phyloP scores from a whole-genome alignment of 1,140 invertebrate species.

The Tetragnatha versicolor region DNA sequence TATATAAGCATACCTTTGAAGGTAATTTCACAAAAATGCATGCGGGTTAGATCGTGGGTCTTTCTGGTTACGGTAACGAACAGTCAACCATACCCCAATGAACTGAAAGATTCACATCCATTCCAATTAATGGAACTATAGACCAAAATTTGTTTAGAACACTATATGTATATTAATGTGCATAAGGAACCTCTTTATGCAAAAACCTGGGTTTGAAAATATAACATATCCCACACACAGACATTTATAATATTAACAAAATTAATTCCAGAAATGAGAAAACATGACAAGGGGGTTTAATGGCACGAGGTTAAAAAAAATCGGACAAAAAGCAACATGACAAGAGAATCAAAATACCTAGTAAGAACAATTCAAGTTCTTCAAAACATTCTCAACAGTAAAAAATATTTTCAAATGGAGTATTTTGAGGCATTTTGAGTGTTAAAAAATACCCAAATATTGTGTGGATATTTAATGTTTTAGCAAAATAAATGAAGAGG shows the following conservation, averaged over 20 bases:
- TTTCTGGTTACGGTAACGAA: constrained; percentile 96
- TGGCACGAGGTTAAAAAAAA: too few relatives aligned
- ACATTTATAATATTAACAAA: neutral
- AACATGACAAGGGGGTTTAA: too few relatives aligned
- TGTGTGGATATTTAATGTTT: too few relatives aligned
- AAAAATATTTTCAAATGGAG: too few relatives aligned
- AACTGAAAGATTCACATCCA: constrained; percentile 74
- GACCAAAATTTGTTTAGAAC: neutral
- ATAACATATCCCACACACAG: neutral
- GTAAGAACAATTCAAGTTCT: too few relatives aligned
- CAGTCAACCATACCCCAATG: constrained; percentile 95
- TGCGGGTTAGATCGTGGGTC: constrained; percentile 93
- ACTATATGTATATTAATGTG: neutral
- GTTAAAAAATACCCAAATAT: too few relatives aligned
- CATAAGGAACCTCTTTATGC: neutral
- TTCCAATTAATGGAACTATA: neutral
- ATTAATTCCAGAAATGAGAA: neutral
- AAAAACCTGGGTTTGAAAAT: neutral
- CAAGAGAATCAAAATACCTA: too few relatives aligned
- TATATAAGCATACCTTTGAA: constrained; percentile 33
- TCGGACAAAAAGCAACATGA: too few relatives aligned
- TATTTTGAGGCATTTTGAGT: too few relatives aligned
- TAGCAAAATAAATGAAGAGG: too few relatives aligned
- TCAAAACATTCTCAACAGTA: too few relatives aligned
- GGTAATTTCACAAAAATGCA: constrained; percentile 83